Evolutionary conservation across 2,888 invertebrate species (phyloP).

Genomic region (Ceratothoa steindachneri): DNA sequence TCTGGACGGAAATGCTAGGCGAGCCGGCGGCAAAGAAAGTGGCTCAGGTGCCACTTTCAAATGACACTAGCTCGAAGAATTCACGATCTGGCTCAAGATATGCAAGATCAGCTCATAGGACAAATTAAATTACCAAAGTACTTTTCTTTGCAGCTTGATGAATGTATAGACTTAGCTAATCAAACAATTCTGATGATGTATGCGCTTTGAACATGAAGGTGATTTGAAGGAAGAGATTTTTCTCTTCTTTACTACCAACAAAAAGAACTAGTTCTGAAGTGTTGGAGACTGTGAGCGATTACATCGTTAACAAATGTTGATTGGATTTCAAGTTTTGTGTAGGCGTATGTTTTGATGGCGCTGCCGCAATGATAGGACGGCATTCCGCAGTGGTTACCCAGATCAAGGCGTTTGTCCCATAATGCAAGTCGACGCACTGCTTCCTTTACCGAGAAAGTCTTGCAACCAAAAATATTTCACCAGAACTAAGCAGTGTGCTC

Average conservation of each 20-base stretch:
- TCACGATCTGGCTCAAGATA: conserved; percentile 21
- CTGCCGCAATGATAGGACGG: conserved; percentile 18
- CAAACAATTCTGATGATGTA: conserved; percentile 25
- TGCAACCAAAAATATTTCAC: conserved; percentile 23
- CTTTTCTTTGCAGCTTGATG: conserved; percentile 30
- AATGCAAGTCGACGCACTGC: conserved; percentile 20
- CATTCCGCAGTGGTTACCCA: conserved; percentile 18
- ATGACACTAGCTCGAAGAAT: conserved; percentile 19
- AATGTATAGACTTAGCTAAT: conserved; percentile 30
- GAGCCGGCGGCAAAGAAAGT: conserved; percentile 16
- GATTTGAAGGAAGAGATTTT: conserved; percentile 26
- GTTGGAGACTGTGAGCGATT: conserved; percentile 21
- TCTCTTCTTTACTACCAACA: conserved; percentile 12
- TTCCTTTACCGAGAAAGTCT: conserved; percentile 27
- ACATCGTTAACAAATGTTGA: conserved; percentile 18
- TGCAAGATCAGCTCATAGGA: conserved; percentile 20
- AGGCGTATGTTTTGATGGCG: conserved; percentile 28
- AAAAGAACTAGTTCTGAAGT: conserved; percentile 20
- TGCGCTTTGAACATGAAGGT: conserved; percentile 22
- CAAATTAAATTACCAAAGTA: conserved; percentile 11
- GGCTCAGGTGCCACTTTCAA: conserved; percentile 22
- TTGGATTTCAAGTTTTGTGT: conserved; percentile 29
- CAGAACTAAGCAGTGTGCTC: conserved; percentile 29
- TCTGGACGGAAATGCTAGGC: conserved; percentile 21
- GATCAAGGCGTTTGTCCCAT: background rate